These are phyloP conservation scores for Eupsittula cactorum DNA, from an alignment of 2,113 vertebrate species.

Conservation along the genomic window DNA sequence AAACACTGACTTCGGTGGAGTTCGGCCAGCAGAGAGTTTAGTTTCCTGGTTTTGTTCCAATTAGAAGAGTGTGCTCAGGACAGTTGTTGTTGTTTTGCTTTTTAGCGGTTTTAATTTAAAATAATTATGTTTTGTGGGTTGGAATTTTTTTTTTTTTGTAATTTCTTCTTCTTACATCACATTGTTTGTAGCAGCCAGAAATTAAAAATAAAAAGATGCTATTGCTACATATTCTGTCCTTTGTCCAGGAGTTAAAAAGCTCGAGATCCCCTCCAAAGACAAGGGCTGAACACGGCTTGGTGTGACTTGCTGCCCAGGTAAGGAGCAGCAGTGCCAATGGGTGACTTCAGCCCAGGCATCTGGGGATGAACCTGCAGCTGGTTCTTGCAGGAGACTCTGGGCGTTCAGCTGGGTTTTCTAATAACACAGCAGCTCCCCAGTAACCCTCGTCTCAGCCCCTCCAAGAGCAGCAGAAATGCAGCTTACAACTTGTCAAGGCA, in stretches of 20 bases:
- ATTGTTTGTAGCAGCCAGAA: background rate
- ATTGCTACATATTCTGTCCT: background rate
- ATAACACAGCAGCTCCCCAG: background rate
- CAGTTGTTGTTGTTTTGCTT: background rate
- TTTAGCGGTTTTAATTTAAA: slow-evolving; percentile 42
- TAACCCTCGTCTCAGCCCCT: background rate
- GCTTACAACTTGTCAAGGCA: background rate
- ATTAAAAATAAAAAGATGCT: background rate
- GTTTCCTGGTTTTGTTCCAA: slow-evolving; percentile 62
- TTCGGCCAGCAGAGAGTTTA: slow-evolving; percentile 36
- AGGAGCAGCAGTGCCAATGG: rapidly evolving
- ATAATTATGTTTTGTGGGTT: slow-evolving; percentile 17
- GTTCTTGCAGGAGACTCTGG: background rate
- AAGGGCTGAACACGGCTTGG: background rate
- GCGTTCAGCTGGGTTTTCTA: background rate
- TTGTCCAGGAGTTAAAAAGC: background rate
- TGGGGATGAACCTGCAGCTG: rapidly evolving
- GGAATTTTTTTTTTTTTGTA: no score
- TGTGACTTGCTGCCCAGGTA: background rate
- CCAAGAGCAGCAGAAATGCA: background rate
- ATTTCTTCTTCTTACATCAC: background rate
- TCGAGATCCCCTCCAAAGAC: background rate
- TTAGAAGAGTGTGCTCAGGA: background rate
- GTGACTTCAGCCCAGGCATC: background rate
- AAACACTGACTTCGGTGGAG: background rate